Base-by-base conservation (phyloP, 2,888 invertebrate species). In the Eristalis arbustorum region DNA sequence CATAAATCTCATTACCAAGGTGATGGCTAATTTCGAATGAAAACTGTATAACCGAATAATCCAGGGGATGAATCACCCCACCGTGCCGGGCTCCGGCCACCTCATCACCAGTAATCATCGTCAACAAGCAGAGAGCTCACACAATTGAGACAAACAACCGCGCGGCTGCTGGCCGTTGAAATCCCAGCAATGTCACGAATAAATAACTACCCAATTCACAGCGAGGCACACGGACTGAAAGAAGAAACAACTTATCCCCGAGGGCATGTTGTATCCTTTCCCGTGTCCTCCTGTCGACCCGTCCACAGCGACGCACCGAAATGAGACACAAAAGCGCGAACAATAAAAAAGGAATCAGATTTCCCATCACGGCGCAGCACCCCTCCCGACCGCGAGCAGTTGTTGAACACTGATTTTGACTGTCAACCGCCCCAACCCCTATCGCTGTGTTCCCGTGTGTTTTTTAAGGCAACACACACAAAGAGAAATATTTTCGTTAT, bases 1-100 rank as follows among this genome's bases (percentile, higher is more conserved):
- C 83, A 87, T 87, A 87, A 87, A 87, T 87, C 87, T 78, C 83
- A 87, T 87, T 87, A 83, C 74, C 67, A 75, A 75, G 78, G 87
- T 87, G 87, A 83, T 87, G 75, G 78, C 83, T 83, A 87, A 87
- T 83, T 87, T 87, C 28, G 42, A 63, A 63, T 4, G 56, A 77
- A 75, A 84, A 74, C 83, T 76, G 49, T 77, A 72, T 76, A 80
- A 75, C 75, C 66, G 75, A 84, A 84, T 62, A 80, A 40, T n/a
- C 42, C 71, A 22, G 75, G 68, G 84, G 68, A 83, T 74, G 73
- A 83, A 74, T 64, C 61, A 49, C 49, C 18, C 37, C 37, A 8
- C 31, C 37, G 13, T 2, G 34, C 13, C 64, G 42, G 74, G 62
- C 73, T 69, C 22, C 49, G 34, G n/a, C 78, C 63, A 31, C 74